Evolutionary conservation across 2,113 vertebrate species (phyloP).

Genomic region (Onychostoma macrolepis): DNA sequence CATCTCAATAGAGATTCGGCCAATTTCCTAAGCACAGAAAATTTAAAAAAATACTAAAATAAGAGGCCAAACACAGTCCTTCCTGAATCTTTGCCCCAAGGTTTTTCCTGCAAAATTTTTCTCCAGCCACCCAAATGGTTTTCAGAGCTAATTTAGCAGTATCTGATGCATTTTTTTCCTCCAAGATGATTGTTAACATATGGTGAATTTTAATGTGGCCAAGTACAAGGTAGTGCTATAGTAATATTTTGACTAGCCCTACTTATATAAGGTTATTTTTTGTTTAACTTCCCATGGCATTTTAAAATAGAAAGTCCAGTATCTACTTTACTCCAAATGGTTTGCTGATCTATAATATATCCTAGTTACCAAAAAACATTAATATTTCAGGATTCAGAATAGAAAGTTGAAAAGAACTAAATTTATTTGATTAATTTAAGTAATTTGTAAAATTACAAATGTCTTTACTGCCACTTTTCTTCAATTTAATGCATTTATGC

Average conservation of each 20-base stretch:
- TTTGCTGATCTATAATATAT: neutral
- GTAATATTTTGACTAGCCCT: neutral
- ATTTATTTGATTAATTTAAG: neutral
- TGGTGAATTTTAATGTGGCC: neutral
- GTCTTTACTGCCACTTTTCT: neutral
- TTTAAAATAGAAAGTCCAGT: neutral
- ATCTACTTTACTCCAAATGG: neutral
- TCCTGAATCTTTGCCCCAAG: neutral
- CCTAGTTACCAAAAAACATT: neutral
- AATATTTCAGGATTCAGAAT: neutral
- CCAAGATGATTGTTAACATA: neutral
- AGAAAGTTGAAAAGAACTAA: neutral
- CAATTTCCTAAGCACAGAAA: constrained; percentile 84
- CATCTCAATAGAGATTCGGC: constrained; percentile 98
- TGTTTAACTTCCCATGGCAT: neutral
- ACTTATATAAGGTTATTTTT: no score
- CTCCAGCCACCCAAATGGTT: neutral
- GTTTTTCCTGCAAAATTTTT: neutral
- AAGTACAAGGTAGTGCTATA: neutral
- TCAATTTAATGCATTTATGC: neutral
- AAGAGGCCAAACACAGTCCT: neutral
- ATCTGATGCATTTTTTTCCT: neutral
- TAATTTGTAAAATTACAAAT: neutral
- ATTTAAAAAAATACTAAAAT: neutral
- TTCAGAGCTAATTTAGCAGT: neutral